Evolutionary conservation across 2,113 vertebrate species (phyloP).

Genomic region (Tamias sibiricus): DNA sequence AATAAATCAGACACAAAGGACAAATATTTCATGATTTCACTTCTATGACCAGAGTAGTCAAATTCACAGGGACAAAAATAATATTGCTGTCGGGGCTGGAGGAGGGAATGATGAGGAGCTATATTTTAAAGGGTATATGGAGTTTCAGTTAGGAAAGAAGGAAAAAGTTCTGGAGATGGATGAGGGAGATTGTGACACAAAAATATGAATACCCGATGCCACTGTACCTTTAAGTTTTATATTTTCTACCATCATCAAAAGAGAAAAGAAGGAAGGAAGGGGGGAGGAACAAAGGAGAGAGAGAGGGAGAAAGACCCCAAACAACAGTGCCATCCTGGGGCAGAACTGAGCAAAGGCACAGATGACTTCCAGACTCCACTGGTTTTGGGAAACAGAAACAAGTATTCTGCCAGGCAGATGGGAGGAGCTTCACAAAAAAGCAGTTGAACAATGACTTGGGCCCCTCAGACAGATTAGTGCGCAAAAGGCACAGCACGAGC

Average conservation of each 20-base stretch:
- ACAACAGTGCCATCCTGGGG: not conserved
- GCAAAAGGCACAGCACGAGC: not conserved
- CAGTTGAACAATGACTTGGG: not conserved
- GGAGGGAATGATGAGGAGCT: not conserved
- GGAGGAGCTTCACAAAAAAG: not conserved
- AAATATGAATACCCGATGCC: not conserved
- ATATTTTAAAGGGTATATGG: not conserved
- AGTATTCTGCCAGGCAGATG: not conserved
- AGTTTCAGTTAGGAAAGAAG: not conserved
- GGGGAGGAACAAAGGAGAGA: no score
- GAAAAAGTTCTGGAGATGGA: not conserved
- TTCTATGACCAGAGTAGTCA: not conserved
- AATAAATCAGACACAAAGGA: not conserved
- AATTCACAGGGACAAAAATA: not conserved
- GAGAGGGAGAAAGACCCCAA: not conserved
- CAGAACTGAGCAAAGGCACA: not conserved
- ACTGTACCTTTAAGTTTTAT: not conserved
- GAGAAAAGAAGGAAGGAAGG: not conserved
- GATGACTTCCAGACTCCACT: not conserved
- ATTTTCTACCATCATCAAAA: not conserved
- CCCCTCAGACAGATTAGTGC: no score
- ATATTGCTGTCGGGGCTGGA: not conserved
- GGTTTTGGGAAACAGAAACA: not conserved
- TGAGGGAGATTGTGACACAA: not conserved
- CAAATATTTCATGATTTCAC: no score